These are phyloP conservation scores for Dichetophora obliterata DNA, from an alignment of 2,888 invertebrate species.

Conservation along the genomic window DNA sequence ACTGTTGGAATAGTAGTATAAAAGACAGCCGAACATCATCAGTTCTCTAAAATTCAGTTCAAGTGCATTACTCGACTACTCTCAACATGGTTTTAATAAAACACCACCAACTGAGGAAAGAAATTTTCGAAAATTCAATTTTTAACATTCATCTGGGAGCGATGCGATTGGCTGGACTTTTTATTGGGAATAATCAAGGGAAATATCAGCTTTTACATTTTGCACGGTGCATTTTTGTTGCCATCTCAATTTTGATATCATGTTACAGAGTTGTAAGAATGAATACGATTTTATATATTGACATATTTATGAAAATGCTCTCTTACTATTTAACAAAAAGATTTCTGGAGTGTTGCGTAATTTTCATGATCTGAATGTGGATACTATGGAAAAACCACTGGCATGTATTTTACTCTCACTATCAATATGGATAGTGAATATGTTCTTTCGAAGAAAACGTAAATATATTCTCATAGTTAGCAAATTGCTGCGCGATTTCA, in stretches of 20 bases:
- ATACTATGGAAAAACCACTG: too few species aligned
- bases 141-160: conserved; percentile 51
- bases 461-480: too few species aligned
- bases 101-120: conserved; percentile 12
- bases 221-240: conserved; percentile 53
- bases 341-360: conserved; percentile 43
- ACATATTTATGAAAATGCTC: conserved; percentile 47
- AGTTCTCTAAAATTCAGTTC: too few species aligned
- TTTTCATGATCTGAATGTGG: conserved; percentile 48
- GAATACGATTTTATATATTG: background rate
- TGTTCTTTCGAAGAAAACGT: too few species aligned
- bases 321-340: background rate
- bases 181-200: conserved; percentile 53
- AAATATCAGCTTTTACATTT: conserved; percentile 48
- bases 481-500: too few species aligned
- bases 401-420: too few species aligned
- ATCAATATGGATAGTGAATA: too few species aligned
- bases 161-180: conserved; percentile 55
- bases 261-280: background rate
- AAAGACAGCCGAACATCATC: too few species aligned
- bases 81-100: conserved; percentile 3
- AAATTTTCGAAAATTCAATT: conserved; percentile 54
- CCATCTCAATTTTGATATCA: conserved; percentile 33
- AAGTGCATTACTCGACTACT: too few species aligned
- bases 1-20: too few species aligned